Evolutionary conservation across 1,140 invertebrate genomes (phyloP).

Genomic region (Leptinotarsa lineolata): DNA sequence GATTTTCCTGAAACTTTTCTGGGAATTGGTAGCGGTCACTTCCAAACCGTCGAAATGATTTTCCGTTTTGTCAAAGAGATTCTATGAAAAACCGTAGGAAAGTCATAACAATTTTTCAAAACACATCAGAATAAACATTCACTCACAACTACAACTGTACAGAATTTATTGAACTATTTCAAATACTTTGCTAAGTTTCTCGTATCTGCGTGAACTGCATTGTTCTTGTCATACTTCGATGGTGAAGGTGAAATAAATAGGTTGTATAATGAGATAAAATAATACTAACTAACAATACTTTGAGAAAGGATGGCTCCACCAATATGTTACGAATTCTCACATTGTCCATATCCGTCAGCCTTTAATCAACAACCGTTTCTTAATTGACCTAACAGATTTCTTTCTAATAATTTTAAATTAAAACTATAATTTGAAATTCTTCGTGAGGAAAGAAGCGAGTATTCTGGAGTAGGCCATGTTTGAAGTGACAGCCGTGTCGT

Average conservation of each 20-base stretch:
- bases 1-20: not conserved
- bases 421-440: not conserved
- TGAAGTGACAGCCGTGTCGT: slow-evolving; percentile 3
- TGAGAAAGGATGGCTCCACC: not conserved
- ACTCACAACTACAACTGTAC: slow-evolving; percentile 20
- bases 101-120: slow-evolving; percentile 1
- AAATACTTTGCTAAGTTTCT: slow-evolving; percentile 15
- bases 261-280: not conserved
- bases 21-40: not conserved
- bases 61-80: slow-evolving; percentile 4
- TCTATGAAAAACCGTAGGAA: slow-evolving; percentile 13
- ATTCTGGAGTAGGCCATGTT: slow-evolving; percentile 5
- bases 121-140: slow-evolving; percentile 21
- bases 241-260: slow-evolving; percentile 3
- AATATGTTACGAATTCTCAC: not conserved
- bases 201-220: slow-evolving; percentile 12
- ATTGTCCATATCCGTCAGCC: not conserved
- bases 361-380: slow-evolving; percentile 2
- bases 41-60: not conserved
- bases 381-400: not conserved
- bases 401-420: not conserved
- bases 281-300: slow-evolving; percentile 10
- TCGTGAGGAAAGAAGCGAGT: not conserved
- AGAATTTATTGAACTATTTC: slow-evolving; percentile 16
- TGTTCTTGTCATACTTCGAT: not conserved